Evolutionary conservation across 1,140 invertebrate genomes (phyloP), one percentile per base, ranked within the genome.

Genomic region (Hesperophylax magnus): DNA sequence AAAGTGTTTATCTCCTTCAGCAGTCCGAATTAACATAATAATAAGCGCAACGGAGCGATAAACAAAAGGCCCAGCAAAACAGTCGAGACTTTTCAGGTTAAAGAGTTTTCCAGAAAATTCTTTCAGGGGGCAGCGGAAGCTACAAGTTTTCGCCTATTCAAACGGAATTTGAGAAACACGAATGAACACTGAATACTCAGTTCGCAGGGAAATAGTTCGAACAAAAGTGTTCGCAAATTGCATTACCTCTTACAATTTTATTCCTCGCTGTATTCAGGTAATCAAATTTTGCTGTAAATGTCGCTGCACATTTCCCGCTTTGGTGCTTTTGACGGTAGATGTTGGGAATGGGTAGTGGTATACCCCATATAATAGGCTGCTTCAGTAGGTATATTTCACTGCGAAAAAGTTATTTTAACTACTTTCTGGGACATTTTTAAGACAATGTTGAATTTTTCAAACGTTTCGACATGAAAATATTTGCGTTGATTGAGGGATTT

Each of bases 191-290:
- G 58, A 24, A 24, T 15, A 2, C 24, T 61, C 39, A 2, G 39
- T 47, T 47, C 58, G 7, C 4, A 58, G 78, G 27, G 24, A 61
- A 4, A 61, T 61, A 24, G 18, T 61, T 18, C 6, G 8, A 24
- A 24, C 58, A 47, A 47, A 47, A 47, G n/a, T 18, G 18, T 18
- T 47, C 67, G 27, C 75, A 90, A 61, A 24, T 22, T 24, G 15
- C 24, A 61, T 61, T 61, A 61, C 58, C 8, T 20, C 15, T 18
- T 47, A 14, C 39, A 47, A 47, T 47, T 47, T 47, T 47, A 47
- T 47, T 47, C 39, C 39, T 11, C 11, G 39, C 39, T 47, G 1
- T 47, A 47, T 14, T 39, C 8, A 8, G 9, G 8, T 47, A 47
- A 47, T 47, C 39, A 14, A 47, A 8, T 47, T 47, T 47, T 11